These are phyloP conservation scores for Erebia aethiops DNA, from an alignment of 2,888 invertebrate species.

Conservation along the genomic window DNA sequence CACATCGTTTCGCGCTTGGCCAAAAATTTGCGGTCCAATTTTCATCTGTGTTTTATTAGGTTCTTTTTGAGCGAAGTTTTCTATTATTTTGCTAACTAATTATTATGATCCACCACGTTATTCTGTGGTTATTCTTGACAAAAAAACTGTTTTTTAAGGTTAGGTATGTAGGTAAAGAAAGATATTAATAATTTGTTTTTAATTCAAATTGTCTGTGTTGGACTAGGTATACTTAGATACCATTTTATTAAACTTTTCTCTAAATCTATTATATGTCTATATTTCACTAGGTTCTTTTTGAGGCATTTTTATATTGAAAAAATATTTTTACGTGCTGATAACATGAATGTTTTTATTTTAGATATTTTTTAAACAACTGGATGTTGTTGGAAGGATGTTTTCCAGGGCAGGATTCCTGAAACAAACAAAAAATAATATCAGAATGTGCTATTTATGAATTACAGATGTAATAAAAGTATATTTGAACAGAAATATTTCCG, in stretches of 20 bases:
- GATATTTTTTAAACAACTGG: too few relatives aligned
- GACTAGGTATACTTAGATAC: too few relatives aligned
- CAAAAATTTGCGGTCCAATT: neutral
- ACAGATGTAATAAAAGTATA: constrained; percentile 19
- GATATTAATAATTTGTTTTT: too few relatives aligned
- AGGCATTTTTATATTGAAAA: neutral
- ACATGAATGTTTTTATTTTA: neutral
- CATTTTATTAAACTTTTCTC: neutral
- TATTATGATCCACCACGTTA: neutral
- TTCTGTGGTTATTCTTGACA: neutral
- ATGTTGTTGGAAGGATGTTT: constrained; percentile 47
- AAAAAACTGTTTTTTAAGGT: neutral
- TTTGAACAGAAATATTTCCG: constrained; percentile 26
- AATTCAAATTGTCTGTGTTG: too few relatives aligned
- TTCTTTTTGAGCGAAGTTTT: neutral
- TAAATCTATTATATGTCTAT: neutral
- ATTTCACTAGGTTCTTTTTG: neutral
- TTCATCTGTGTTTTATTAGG: neutral
- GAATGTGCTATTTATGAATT: neutral
- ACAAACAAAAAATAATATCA: constrained; percentile 45
- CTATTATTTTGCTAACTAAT: constrained; percentile 11
- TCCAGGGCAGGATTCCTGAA: constrained; percentile 59
- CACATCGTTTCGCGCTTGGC: constrained; percentile 26
- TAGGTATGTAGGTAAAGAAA: too few relatives aligned
- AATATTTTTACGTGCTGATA: neutral